Conservation (phyloP, 2,113 vertebrate genomes). For the Eublepharis macularius region DNA sequence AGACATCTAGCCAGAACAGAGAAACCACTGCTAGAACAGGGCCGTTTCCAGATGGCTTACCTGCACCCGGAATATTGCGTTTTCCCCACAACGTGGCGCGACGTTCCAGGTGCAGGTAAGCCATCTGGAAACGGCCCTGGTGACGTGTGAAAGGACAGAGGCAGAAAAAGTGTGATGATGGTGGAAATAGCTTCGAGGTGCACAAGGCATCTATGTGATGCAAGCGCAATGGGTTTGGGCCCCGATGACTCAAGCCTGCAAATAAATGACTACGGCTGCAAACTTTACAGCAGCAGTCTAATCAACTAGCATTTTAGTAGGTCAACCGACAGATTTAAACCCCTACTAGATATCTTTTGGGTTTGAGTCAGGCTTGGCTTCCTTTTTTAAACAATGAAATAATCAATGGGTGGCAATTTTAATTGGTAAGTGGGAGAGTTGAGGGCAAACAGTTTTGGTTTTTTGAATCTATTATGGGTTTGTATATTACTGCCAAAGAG, state of each 20-base stretch:
- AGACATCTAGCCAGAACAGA: not conserved
- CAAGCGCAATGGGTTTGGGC: no score
- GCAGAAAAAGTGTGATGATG: not conserved
- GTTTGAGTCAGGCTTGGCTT: no score
- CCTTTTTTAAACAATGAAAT: no score
- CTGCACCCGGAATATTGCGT: no score
- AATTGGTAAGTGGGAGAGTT: not conserved
- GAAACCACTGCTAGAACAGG: no score
- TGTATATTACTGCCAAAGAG: not conserved
- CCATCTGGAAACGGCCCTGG: no score
- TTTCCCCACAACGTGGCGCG: no score
- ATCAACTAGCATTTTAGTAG: not conserved
- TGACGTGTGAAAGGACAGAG: not conserved
- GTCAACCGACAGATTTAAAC: not conserved
- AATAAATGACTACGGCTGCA: not conserved
- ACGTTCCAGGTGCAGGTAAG: no score
- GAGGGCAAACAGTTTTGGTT: not conserved
- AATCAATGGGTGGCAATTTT: no score
- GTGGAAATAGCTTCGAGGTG: no score
- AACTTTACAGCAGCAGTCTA: not conserved
- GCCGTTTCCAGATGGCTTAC: no score
- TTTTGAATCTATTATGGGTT: not conserved
- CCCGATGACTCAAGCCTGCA: not conserved
- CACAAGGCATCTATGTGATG: not conserved
- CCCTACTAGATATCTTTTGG: no score